Conservation (phyloP, 2,113 vertebrate species). For the Stictonetta naevosa region DNA sequence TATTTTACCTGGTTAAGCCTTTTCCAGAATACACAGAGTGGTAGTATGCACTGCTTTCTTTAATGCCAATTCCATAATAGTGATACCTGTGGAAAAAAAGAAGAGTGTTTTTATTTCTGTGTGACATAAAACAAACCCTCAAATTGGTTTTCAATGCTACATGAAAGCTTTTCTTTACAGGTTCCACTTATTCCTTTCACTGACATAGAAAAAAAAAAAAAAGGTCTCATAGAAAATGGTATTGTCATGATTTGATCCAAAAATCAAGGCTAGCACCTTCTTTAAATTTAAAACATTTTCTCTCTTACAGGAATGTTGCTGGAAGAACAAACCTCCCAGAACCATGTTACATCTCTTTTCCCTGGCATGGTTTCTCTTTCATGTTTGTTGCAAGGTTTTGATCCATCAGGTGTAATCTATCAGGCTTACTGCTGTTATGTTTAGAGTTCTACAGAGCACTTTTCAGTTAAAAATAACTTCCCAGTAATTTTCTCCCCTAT, state of each 20-base stretch:
- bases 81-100: constrained; percentile 85
- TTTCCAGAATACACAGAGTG: constrained; percentile 98
- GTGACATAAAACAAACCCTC: neutral
- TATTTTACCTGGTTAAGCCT: constrained; percentile 92
- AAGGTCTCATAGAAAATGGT: neutral
- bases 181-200: neutral
- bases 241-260: neutral
- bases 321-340: neutral
- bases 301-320: neutral
- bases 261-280: neutral
- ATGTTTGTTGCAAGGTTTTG: neutral
- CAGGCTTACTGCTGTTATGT: neutral
- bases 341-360: neutral
- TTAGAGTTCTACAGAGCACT: neutral
- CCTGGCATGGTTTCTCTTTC: neutral
- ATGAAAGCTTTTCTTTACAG: neutral
- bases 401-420: neutral
- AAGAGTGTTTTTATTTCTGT: neutral
- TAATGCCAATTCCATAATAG: constrained; percentile 99
- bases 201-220: neutral
- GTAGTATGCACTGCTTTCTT: constrained; percentile 98
- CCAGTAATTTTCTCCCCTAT: neutral
- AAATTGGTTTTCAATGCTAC: neutral
- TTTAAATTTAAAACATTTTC: neutral
- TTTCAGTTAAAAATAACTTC: neutral